These are phyloP conservation scores for Pelosia muscerda DNA, from an alignment of 2,888 invertebrate genomes.

Conservation along the genomic window DNA sequence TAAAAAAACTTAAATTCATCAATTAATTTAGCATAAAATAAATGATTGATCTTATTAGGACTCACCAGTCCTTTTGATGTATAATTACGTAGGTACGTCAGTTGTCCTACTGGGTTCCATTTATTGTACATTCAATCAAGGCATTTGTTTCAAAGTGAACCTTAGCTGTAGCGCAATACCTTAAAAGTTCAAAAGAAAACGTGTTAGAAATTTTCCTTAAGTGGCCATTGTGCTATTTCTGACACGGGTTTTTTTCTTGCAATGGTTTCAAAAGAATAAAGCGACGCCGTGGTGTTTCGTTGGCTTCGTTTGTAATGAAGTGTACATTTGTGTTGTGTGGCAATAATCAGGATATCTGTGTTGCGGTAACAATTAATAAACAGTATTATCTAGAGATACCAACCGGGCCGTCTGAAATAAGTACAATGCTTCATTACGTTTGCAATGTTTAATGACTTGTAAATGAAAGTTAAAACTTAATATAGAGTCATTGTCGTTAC, in stretches of 20 bases:
- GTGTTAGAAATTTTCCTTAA: background rate
- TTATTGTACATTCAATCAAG: background rate
- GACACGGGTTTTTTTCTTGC: background rate
- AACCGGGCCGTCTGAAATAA: background rate
- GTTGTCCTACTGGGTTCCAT: background rate
- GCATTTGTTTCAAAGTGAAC: background rate
- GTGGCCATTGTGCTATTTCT: background rate
- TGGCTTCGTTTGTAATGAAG: background rate
- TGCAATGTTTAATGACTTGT: no score
- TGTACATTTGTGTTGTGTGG: background rate
- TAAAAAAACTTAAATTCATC: no score
- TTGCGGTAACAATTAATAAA: background rate
- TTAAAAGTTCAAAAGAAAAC: background rate
- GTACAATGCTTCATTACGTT: background rate
- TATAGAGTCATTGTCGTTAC: no score
- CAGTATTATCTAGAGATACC: background rate
- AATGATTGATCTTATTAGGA: background rate
- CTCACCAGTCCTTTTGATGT: no score
- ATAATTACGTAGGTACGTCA: background rate
- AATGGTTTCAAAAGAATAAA: background rate
- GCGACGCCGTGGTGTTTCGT: background rate
- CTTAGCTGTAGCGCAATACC: background rate
- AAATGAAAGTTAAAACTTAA: no score
- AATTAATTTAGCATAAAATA: background rate
- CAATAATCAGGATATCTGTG: background rate